Base-by-base conservation (phyloP, 2,888 invertebrate species). In the Rotaria sp. region DNA sequence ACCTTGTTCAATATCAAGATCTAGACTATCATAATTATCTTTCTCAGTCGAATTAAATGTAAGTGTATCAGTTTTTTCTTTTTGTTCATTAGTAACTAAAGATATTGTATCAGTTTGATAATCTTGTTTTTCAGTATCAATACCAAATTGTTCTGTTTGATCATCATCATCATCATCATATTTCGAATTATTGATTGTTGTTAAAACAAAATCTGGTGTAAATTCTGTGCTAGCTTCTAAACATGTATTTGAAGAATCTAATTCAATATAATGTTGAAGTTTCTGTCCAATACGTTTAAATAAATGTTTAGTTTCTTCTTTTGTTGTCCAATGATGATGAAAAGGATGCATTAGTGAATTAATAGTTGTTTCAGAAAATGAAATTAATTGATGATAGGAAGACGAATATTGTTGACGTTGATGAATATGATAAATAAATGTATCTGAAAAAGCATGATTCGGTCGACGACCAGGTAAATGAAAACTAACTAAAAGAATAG, bases 81-180 rank as follows among this genome's bases (percentile, higher is more conserved):
- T 3, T 52, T 24, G 21, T 24, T 52, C 52, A 52, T 11, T 24
- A 11, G 24, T 7, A 52, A 21, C 24, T 24, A 52, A 52, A 3
- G 52, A 52, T 52, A 24, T 21, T 7, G 5, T 52, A 52, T 67
- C 55, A 26, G 55, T 55, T 55, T 55, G 26, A 26, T 55, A 55
- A 55, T 26, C 67, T 35, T 5, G 67, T 67, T 30, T 35, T 18
- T 35, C 67, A 10, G 21, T 67, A 13, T 67, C 67, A 67, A 67
- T 67, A 21, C 67, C 67, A 67, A 67, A 67, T 21, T 67, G 67
- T 35, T 67, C 67, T 67, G 67, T 67, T 30, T 67, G 67, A 67
- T 67, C 67, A 35, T 59, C 10, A 26, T 57, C 57, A n/a, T 35
- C 67, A 35, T 30, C 52, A 52, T 52, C 35, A 67, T 21, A 15